Percentiles rank a stretch among this genome's conserved stretches.
phyloP scores from a whole-genome alignment of 2,797 vertebrate genomes.

The Natrix natrix region DNA sequence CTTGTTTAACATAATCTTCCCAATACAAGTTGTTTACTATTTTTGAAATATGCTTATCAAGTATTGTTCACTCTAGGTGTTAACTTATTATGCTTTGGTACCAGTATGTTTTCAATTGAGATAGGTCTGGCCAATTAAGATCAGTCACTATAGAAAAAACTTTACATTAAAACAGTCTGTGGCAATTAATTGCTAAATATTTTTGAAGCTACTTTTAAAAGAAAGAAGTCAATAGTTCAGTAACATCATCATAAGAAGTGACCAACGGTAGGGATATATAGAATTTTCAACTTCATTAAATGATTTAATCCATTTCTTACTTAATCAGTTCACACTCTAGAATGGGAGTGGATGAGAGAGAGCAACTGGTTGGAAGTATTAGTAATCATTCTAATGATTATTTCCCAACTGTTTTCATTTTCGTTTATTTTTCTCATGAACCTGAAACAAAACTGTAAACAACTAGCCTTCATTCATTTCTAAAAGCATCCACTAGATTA shows the following conservation, averaged over 20 bases:
- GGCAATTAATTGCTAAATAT: background rate
- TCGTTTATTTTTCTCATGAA: background rate
- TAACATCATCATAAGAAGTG: background rate
- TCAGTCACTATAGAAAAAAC: background rate
- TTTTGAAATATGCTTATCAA: background rate
- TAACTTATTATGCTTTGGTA: background rate
- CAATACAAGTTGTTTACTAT: background rate
- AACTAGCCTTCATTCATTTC: background rate
- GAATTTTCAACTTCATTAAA: background rate
- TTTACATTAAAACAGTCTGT: background rate
- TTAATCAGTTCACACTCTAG: background rate
- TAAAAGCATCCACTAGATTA: background rate
- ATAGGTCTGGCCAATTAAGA: constrained; percentile 8
- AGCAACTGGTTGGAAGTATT: background rate
- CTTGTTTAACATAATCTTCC: background rate
- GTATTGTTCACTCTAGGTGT: background rate
- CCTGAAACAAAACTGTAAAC: background rate
- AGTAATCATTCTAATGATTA: background rate
- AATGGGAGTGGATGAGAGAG: background rate
- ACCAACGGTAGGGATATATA: background rate
- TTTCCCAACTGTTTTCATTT: background rate
- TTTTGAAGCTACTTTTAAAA: background rate
- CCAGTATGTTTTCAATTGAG: background rate
- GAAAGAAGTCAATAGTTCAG: background rate
- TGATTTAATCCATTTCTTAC: background rate